These are phyloP conservation scores for Amphipyra berbera DNA, from an alignment of 2,888 invertebrate genomes.

Conservation along the genomic window DNA sequence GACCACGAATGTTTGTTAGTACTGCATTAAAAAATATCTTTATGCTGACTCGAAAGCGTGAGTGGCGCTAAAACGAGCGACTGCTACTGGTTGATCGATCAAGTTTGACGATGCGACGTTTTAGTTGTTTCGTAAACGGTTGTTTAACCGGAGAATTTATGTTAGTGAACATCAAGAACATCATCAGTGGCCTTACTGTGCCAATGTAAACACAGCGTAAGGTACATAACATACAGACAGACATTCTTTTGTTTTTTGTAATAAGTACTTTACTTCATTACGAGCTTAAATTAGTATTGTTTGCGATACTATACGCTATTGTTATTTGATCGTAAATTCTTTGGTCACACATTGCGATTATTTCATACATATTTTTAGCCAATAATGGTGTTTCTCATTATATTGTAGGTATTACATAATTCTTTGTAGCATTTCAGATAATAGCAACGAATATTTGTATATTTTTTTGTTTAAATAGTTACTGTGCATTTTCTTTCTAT, in stretches of 20 bases:
- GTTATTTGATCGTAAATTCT: conserved; percentile 20
- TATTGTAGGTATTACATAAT: not conserved
- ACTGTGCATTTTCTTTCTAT: not conserved
- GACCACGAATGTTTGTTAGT: no score
- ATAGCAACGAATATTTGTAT: not conserved
- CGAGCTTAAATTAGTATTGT: conserved; percentile 38
- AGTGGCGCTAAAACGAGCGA: no score
- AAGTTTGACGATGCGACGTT: no score
- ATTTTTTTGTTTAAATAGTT: no score
- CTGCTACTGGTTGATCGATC: no score
- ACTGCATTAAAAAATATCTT: no score
- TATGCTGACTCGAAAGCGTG: no score
- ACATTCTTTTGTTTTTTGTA: conserved; percentile 33
- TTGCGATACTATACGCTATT: conserved; percentile 27
- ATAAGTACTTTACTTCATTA: conserved; percentile 23
- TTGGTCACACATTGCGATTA: conserved; percentile 6
- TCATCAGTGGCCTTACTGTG: no score
- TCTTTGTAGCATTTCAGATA: not conserved
- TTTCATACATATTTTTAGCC: conserved; percentile 1
- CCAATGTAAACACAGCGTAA: not conserved
- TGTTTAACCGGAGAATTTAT: no score
- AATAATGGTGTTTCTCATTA: conserved; percentile 8
- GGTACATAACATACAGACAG: conserved; percentile 2
- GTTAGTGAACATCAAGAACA: no score
- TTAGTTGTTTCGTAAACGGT: no score